Percentiles rank a stretch among this genome's conserved stretches.
Evolutionary conservation across 2,888 invertebrate genomes (phyloP).

Genomic region (Limnephilus rhombicus): DNA sequence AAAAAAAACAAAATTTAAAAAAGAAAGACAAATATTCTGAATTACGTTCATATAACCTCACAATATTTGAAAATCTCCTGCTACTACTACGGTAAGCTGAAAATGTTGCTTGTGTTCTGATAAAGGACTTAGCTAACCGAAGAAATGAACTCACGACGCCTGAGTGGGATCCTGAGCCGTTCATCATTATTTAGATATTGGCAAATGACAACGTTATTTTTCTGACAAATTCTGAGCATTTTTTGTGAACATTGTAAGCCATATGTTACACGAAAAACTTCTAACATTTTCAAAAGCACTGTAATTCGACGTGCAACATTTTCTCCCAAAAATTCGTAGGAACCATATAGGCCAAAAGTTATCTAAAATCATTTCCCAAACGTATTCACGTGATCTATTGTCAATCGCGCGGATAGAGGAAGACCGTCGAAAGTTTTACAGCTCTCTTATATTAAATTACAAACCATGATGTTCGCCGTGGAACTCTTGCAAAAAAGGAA

Average conservation of each 20-base stretch:
- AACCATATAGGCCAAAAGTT: constrained; percentile 10
- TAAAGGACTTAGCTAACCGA: too few species aligned
- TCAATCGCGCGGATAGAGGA: constrained; percentile 16
- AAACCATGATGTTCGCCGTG: constrained; percentile 19
- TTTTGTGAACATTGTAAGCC: neutral
- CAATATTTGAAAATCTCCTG: too few species aligned
- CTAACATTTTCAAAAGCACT: neutral
- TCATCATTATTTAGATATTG: too few species aligned
- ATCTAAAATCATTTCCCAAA: constrained; percentile 40
- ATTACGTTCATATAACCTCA: too few species aligned
- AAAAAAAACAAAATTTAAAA: too few species aligned
- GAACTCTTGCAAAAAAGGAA: neutral
- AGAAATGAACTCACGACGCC: too few species aligned
- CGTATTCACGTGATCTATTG: constrained; percentile 32
- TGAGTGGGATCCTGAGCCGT: too few species aligned
- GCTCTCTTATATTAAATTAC: constrained; percentile 46
- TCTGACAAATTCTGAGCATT: neutral
- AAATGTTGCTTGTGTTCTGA: too few species aligned
- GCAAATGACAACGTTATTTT: neutral
- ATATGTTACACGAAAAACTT: neutral
- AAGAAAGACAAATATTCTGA: too few species aligned
- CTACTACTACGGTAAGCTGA: too few species aligned
- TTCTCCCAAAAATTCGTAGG: neutral
- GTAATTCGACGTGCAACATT: neutral
- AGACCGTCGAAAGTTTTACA: constrained; percentile 29